These are phyloP conservation scores for Gavialis gangeticus DNA, from an alignment of 2,113 vertebrate species.

Conservation along the genomic window DNA sequence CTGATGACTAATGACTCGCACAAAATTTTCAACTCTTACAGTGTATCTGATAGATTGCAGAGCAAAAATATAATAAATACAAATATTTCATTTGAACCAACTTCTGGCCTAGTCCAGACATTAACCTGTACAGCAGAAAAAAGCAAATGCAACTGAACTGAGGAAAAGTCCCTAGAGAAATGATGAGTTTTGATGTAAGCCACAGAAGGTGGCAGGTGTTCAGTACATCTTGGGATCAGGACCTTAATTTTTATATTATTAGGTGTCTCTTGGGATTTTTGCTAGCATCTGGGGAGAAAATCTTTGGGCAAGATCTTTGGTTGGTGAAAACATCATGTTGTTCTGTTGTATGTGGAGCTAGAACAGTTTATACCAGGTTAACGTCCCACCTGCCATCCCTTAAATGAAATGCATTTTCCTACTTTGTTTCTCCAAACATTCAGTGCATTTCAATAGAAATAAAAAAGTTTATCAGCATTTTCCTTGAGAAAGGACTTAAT, in stretches of 20 bases:
- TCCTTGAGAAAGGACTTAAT: background rate
- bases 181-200: background rate
- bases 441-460: background rate
- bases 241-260: background rate
- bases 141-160: background rate
- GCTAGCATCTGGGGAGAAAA: background rate
- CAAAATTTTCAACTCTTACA: constrained; percentile 47
- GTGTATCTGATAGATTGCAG: constrained; percentile 13
- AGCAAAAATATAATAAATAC: background rate
- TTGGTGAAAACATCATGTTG: background rate
- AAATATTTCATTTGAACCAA: background rate
- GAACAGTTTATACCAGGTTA: background rate
- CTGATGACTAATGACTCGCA: constrained; percentile 32
- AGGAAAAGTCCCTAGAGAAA: background rate
- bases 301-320: background rate
- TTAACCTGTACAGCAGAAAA: background rate
- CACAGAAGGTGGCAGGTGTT: background rate
- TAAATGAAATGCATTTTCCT: background rate
- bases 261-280: constrained; percentile 34
- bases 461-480: background rate
- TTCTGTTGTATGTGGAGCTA: background rate
- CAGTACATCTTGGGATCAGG: background rate
- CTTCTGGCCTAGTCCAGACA: background rate
- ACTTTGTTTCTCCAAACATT: background rate
- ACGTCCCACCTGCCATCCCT: background rate